Percentiles rank a stretch among this genome's conserved stretches.
These are phyloP conservation scores for Apostichopus californicus DNA, from an alignment of 35 echinoderm and acorn worm species.

Conservation along the genomic window DNA sequence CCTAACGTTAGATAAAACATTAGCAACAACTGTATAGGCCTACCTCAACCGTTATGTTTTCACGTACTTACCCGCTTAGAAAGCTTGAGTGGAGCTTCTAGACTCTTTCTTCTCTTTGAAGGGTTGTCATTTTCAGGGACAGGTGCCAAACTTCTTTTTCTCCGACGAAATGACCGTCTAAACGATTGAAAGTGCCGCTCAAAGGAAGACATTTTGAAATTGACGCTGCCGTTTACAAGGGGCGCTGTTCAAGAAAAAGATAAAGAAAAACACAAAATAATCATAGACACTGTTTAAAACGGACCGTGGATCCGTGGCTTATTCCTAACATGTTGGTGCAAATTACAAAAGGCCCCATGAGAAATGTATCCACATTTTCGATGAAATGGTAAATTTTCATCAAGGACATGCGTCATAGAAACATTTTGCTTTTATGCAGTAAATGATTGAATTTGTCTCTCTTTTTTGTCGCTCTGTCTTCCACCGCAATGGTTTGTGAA, in stretches of 20 bases:
- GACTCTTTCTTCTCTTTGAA: constrained; percentile 17
- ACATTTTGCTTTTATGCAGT: too few relatives aligned
- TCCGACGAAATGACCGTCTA: constrained; percentile 34
- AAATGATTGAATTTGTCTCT: too few relatives aligned
- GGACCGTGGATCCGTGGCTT: too few relatives aligned
- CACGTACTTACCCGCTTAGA: constrained; percentile 26
- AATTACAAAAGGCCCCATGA: too few relatives aligned
- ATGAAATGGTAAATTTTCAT: too few relatives aligned
- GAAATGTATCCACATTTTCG: too few relatives aligned
- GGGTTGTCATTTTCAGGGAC: constrained; percentile 9
- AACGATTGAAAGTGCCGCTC: constrained; percentile 58
- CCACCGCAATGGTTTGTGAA: too few relatives aligned
- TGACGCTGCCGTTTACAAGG: not conserved
- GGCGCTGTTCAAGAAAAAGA: not conserved
- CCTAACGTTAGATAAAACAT: not conserved
- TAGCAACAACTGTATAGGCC: not conserved
- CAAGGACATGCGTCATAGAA: too few relatives aligned
- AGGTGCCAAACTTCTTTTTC: constrained; percentile 11
- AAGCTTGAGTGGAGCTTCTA: constrained; percentile 24
- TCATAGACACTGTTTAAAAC: too few relatives aligned
- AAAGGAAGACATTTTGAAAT: constrained; percentile 45
- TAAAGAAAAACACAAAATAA: too few relatives aligned
- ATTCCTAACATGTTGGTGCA: too few relatives aligned
- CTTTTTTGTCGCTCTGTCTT: too few relatives aligned
- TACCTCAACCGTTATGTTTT: not conserved